phyloP scores from a whole-genome alignment of 2,113 vertebrate genomes.

The Centrocercus urophasianus region DNA sequence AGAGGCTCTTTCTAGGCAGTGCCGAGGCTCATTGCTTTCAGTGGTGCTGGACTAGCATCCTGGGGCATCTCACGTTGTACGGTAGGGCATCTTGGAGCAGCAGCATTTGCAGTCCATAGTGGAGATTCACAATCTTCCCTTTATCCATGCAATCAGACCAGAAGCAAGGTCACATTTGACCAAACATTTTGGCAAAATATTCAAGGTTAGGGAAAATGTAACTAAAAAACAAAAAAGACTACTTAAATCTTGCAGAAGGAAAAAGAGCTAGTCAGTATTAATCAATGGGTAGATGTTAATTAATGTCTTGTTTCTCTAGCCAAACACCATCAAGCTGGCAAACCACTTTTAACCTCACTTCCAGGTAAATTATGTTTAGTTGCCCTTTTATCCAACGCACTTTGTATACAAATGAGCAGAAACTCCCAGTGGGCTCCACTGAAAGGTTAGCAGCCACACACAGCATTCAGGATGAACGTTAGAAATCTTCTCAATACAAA shows the following conservation, averaged over 20 bases:
- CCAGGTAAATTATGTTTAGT: constrained; percentile 56
- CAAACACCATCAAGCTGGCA: constrained; percentile 36
- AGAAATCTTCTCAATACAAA: constrained; percentile 11
- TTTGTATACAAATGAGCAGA: constrained; percentile 57
- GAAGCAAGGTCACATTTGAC: background rate
- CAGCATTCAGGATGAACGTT: constrained; percentile 62
- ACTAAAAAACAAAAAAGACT: background rate
- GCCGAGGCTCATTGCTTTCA: background rate
- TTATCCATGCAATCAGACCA: background rate
- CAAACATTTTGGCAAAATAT: background rate
- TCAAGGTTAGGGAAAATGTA: background rate
- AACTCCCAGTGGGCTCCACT: constrained; percentile 53
- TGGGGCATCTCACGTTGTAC: background rate
- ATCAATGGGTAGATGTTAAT: constrained; percentile 64
- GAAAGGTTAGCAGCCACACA: constrained; percentile 71
- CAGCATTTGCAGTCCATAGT: background rate
- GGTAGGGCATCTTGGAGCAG: background rate
- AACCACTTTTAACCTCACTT: constrained; percentile 59
- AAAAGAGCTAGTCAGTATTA: constrained; percentile 41
- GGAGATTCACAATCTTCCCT: background rate
- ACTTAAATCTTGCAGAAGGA: constrained; percentile 5
- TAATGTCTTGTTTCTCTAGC: constrained; percentile 54
- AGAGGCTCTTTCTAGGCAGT: background rate
- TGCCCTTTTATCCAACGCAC: constrained; percentile 45
- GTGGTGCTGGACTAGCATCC: background rate